Base-by-base conservation (phyloP, 1,140 invertebrate species). In the Drosophila ironensis region DNA sequence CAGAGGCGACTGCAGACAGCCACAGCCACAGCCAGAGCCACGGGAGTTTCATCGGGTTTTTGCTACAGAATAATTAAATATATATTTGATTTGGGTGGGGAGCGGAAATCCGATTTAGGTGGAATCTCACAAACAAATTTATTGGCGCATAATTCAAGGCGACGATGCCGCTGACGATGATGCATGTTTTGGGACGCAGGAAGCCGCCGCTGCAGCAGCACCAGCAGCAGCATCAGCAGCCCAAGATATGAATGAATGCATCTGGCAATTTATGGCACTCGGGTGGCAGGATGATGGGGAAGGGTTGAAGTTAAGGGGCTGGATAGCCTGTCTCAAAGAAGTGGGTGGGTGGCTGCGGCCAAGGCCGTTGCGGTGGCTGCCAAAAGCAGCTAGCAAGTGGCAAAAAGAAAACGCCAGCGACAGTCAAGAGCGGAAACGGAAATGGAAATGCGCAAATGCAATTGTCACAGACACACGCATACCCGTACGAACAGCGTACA, bases 131-230 rank as follows among this genome's bases (percentile, higher is more conserved):
- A 64, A 81, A 75, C 45, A 72, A 82, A 82, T 81, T 81, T 82
- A 81, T 81, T 76, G 72, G 72, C 67, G 67, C 76, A 81, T 82
- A 81, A 82, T 54, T 81, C 76, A 81, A 71, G 74, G 45, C 19
- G 41, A 19, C 14, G 42, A 46, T 61, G 53, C 37, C 38, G 57
- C 50, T 76, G 74, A 78, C 75, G 76, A 74, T 80, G 75, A 80
- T 80, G 56, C 64, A 80, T 78, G 35, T 28, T 48, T 37, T 51
- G 35, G 50, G n/a, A n/a, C n/a, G 20, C 25, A 47, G 41, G 41
- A 56, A 33, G 37, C 8, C 28, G 57, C 12, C n/a, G n/a, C n/a
- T n/a, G n/a, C n/a, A n/a, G n/a, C n/a, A n/a, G n/a, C n/a, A n/a
- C n/a, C n/a, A n/a, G n/a, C n/a, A n/a, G n/a, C n/a, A n/a, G n/a